Base-by-base conservation (phyloP, 1,140 invertebrate species). In the Drosophila pseudoobscura region DNA sequence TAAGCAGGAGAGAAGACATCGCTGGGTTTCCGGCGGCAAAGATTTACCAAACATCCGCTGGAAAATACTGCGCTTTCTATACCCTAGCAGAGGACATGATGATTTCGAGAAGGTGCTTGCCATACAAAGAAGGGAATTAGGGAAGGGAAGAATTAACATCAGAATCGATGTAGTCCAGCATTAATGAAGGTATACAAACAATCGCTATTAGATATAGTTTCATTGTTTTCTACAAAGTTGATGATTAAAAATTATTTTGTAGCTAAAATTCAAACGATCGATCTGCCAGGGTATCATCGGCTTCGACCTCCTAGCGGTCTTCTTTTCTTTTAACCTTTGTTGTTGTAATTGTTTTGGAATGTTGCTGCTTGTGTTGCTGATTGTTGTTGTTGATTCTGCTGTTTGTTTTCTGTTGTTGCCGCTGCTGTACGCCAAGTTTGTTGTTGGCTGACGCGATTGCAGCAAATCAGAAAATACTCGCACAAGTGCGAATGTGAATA, bases 401-500 rank as follows among this genome's bases (percentile, higher is more conserved):
- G n/a, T 35, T 24, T 24, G 24, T 24, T 5, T 5, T 24, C 15
- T 70, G 41, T 41, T 58, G 69, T 41, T 74, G 57, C 15, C 55
- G 56, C 54, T 68, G 64, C 61, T 74, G 72, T 62, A 68, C 44
- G 71, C 54, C 72, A 75, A 75, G 77, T 58, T 77, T 88, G 59
- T 71, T 82, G 79, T 69, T 77, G 78, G 66, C 71, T 80, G 61
- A 63, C 68, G 83, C 78, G 83, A 88, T 88, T 87, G 83, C 83
- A 79, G 82, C 78, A 88, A 88, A 88, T 88, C 83, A 88, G 79
- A 88, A 88, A 88, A 88, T 88, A 73, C 79, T 88, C 83, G 83
- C 75, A 88, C 83, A 88, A 88, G 83, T 88, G 83, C 79, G 83
- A 88, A 88, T 88, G 83, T 88, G 83, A 88, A 88, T 89, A 88